phyloP scores from a whole-genome alignment of 2,113 vertebrate species.

The Cyprinodon tularosa region DNA sequence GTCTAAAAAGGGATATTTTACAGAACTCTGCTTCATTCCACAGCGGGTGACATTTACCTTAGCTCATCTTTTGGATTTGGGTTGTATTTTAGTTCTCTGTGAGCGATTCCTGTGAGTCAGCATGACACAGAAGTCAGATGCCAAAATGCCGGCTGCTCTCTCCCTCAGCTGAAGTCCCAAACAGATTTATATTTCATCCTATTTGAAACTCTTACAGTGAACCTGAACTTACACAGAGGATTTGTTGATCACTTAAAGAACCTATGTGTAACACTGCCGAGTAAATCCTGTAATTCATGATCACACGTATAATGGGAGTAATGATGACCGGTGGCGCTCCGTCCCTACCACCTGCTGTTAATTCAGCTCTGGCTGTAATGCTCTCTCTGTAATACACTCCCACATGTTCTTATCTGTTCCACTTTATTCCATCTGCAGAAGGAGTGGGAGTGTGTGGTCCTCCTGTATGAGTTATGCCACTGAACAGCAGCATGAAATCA shows the following conservation, averaged over 20 bases:
- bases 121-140: constrained; percentile 44
- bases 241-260: neutral
- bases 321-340: constrained; percentile 39
- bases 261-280: neutral
- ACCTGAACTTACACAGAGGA: constrained; percentile 1
- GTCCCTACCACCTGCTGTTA: constrained; percentile 47
- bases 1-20: no score
- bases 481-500: constrained; percentile 68
- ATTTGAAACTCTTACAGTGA: constrained; percentile 11
- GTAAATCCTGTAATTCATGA: constrained; percentile 21
- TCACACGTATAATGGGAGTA: constrained; percentile 5
- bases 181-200: constrained; percentile 23
- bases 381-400: constrained; percentile 62
- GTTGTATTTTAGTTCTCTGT: constrained; percentile 45
- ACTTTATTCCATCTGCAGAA: constrained; percentile 61
- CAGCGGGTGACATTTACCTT: constrained; percentile 35
- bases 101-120: constrained; percentile 54
- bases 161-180: constrained; percentile 24
- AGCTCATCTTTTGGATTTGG: constrained; percentile 22
- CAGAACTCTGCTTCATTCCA: neutral
- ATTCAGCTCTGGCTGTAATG: constrained; percentile 51
- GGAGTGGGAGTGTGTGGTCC: constrained; percentile 67
- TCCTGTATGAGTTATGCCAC: constrained; percentile 63
- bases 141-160: constrained; percentile 37
- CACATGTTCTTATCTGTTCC: constrained; percentile 64